A percentile compares a stretch with the other conserved stretches of the same genome.
Evolutionary conservation across 1,140 invertebrate genomes (phyloP).

Genomic region (Nephila pilipes): DNA sequence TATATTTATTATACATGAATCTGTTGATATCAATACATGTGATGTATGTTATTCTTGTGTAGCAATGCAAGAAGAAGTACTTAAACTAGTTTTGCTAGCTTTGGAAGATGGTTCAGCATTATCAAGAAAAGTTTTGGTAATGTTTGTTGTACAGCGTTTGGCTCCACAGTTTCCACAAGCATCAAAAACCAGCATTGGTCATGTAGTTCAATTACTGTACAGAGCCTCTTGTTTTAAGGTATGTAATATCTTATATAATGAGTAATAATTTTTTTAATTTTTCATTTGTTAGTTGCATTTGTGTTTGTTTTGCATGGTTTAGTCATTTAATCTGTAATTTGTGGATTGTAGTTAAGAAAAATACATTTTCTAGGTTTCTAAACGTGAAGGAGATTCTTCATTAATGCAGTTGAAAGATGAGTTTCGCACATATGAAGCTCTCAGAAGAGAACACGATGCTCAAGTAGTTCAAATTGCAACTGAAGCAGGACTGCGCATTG

Average conservation of each 20-base stretch:
- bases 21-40: slow-evolving; percentile 57
- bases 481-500: slow-evolving; percentile 97
- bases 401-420: slow-evolving; percentile 99
- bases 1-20: background rate
- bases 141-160: slow-evolving; percentile 98
- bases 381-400: slow-evolving; percentile 97
- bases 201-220: slow-evolving; percentile 98
- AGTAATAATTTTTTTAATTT: too few relatives aligned
- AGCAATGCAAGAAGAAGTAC: slow-evolving; percentile 98
- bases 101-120: slow-evolving; percentile 98
- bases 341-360: too few relatives aligned
- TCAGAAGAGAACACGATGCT: slow-evolving; percentile 97
- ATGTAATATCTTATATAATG: slow-evolving; percentile 65
- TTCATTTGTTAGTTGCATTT: too few relatives aligned
- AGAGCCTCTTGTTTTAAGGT: slow-evolving; percentile 99
- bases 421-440: slow-evolving; percentile 95
- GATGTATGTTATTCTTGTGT: slow-evolving; percentile 80
- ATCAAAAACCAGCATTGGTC: slow-evolving; percentile 98
- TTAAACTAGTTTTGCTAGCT: slow-evolving; percentile 95
- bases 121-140: slow-evolving; percentile 97
- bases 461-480: slow-evolving; percentile 99
- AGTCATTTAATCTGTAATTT: too few relatives aligned
- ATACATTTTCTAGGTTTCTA: slow-evolving; percentile 88
- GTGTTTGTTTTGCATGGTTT: too few relatives aligned
- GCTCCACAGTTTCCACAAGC: slow-evolving; percentile 98